A percentile compares a stretch with the other conserved stretches of the same genome.
Conservation (phyloP, 2,797 vertebrate genomes). For the Nasua narica region DNA sequence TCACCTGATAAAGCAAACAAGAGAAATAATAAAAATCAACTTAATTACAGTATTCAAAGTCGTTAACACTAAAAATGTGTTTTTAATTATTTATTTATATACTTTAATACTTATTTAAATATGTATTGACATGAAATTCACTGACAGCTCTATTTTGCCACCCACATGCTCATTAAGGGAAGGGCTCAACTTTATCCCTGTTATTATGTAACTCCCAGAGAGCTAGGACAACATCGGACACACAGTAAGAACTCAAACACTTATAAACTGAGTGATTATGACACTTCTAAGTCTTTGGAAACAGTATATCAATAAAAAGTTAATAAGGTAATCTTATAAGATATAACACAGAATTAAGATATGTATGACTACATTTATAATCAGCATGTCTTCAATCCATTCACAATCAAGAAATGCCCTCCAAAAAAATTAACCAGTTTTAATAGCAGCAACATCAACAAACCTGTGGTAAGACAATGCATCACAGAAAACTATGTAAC, state of each 20-base stretch:
- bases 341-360: neutral
- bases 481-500: neutral
- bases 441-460: neutral
- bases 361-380: neutral
- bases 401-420: neutral
- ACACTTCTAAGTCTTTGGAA: neutral
- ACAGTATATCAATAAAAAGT: neutral
- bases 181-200: neutral
- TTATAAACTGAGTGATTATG: neutral
- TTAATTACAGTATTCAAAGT: neutral
- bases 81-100: neutral
- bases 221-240: neutral
- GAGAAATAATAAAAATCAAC: constrained; percentile 30
- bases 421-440: neutral
- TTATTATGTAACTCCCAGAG: neutral
- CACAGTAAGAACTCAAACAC: neutral
- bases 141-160: neutral
- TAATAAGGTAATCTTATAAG: neutral
- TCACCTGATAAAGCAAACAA: constrained; percentile 42
- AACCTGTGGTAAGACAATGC: neutral
- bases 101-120: neutral
- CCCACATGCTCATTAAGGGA: neutral
- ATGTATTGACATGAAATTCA: neutral
- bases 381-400: neutral
- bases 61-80: neutral